phyloP scores from a whole-genome alignment of 2,888 invertebrate genomes.

The Anaspis maculata region DNA sequence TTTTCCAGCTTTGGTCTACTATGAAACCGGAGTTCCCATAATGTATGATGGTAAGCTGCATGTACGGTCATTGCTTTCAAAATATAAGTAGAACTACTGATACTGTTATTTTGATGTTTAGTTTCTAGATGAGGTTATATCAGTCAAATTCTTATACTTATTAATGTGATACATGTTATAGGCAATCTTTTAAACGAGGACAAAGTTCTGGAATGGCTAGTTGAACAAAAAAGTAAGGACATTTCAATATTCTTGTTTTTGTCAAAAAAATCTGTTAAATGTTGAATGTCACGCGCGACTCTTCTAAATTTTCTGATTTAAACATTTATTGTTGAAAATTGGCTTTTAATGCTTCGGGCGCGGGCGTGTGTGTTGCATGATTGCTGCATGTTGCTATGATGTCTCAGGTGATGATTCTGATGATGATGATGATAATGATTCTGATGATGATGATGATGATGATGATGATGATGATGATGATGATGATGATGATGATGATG shows the following conservation, averaged over 20 bases:
- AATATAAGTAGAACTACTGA: too few relatives aligned
- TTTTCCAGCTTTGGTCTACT: slow-evolving; percentile 86
- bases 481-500: slow-evolving; percentile 42
- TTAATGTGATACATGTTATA: slow-evolving; percentile 45
- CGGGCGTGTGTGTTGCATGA: slow-evolving; percentile 34
- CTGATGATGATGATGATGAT: slow-evolving; percentile 39
- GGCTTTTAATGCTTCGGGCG: slow-evolving; percentile 16
- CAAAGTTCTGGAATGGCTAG: slow-evolving; percentile 92
- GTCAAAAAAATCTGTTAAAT: too few relatives aligned
- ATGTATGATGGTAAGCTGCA: slow-evolving; percentile 90
- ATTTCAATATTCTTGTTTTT: slow-evolving; percentile 42
- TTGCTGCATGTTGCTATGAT: slow-evolving; percentile 41
- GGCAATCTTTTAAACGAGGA: slow-evolving; percentile 92
- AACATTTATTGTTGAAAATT: slow-evolving; percentile 3
- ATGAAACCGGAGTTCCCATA: slow-evolving; percentile 87
- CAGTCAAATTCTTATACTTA: slow-evolving; percentile 7
- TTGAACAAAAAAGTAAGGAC: slow-evolving; percentile 93
- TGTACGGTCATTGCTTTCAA: too few relatives aligned
- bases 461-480: slow-evolving; percentile 45
- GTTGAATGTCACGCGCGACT: too few relatives aligned
- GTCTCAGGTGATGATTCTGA: slow-evolving; percentile 39
- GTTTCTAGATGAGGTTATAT: too few relatives aligned
- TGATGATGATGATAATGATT: slow-evolving; percentile 42
- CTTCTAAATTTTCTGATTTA: not conserved
- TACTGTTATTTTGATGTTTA: too few relatives aligned